Evolutionary conservation across 2,113 vertebrate species (phyloP), one percentile per base, ranked within the genome.

Genomic region (Callopanchax toddi): DNA sequence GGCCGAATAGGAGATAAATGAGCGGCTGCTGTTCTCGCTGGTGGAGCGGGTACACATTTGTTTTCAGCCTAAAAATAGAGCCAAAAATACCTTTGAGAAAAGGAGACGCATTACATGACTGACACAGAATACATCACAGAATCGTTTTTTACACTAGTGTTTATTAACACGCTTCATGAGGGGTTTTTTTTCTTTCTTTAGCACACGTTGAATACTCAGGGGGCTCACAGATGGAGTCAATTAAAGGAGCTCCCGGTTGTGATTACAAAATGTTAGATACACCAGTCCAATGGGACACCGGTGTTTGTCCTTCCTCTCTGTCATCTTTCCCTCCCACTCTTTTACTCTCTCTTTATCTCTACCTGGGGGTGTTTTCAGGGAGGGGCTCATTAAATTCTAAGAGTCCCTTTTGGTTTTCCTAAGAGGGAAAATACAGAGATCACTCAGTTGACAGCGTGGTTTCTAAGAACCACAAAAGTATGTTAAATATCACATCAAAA

Each of bases 161-260:
- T 78, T 71, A 79, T 74, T 69, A 69, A 58, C 62, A 21, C 52
- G 49, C 52, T 62, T 60, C 20, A 49, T 16, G 23, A 51, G 57
- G n/a, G n/a, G n/a, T n/a, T n/a, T n/a, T 50, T 42, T 42, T 13
- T 52, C 29, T 17, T 17, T 51, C 57, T 44, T 44, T 49, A 40
- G 50, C 49, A 64, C 39, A 64, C 52, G 26, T 5, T 49, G 26
- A 57, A 79, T 50, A 70, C 70, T 75, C 64, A 22, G 10, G 71
- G 56, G 69, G 65, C 71, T 83, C 42, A 0, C 66, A 67, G 79
- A 57, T 69, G 60, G 75, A 86, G 81, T 87, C 85, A 85, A 85
- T 89, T 87, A 87, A 83, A 83, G 76, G 60, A 67, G 75, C 42
- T 77, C 76, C 81, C 62, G 32, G 42, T 56, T 84, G 81, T 89